Evolutionary conservation across 2,888 invertebrate genomes (phyloP), one percentile per base, ranked within the genome.

Genomic region (Coelinius sp.): DNA sequence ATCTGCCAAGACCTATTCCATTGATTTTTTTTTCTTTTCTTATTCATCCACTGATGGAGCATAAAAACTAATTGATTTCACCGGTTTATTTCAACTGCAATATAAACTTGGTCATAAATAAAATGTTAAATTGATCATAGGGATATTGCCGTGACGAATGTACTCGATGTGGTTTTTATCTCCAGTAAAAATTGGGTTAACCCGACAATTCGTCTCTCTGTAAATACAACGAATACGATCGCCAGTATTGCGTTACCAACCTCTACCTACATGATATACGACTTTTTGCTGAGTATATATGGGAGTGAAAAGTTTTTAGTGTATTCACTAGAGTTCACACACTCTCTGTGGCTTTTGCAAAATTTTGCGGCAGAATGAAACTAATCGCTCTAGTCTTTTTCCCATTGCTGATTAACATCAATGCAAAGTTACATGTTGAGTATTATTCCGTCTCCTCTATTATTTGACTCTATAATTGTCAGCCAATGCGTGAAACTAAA

Each of bases 151-250:
- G 69, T 77, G 76, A 75, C 76, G 75, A 77, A 76, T 77, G 44
- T 63, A 22, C 41, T 74, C 63, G 70, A 75, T 35, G 73, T 41
- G 25, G 66, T 76, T 76, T 76, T 76, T 35, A 76, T 74, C 73
- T 68, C 69, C 49, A 31, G 35, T 62, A 67, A 71, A 74, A 74
- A 74, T 74, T 76, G 62, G 35, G 12, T 67, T 68, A 71, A 63
- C 63, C 22, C 24, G 68, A 52, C 68, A 70, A 69, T 31, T 74
- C 62, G 70, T 74, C 56, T 41, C 66, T 44, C 68, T 49, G 20
- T 46, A 64, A 49, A 56, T 59, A 56, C 27, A 59, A 31, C 35
- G 59, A 62, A 62, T 53, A 70, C 71, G 67, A 64, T 73, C 52
- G 56, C 12, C 22, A 66, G 10, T 41, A 53, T 7, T 8, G 53